phyloP scores from a whole-genome alignment of 2,797 vertebrate species.

The Amblyraja radiata region DNA sequence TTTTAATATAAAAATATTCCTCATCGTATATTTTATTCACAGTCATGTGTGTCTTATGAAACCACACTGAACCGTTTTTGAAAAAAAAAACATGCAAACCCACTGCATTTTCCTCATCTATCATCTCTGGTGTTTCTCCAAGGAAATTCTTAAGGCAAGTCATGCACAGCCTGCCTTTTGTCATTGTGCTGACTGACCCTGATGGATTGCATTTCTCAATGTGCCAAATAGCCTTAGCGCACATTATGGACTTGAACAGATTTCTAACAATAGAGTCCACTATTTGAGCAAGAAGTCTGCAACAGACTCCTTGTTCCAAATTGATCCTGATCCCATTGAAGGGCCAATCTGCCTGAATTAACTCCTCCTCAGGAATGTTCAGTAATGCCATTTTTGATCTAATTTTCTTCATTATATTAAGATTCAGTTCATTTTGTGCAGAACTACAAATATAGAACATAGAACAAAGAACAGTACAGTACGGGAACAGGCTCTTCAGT shows the following conservation, averaged over 20 bases:
- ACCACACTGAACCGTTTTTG: neutral
- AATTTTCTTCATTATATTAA: neutral
- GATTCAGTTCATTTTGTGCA: neutral
- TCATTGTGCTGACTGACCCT: neutral
- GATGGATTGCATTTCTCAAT: neutral
- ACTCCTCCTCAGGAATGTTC: neutral
- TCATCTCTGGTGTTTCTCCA: neutral
- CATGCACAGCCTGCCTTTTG: neutral
- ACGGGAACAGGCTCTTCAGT: too few relatives aligned
- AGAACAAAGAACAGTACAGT: too few relatives aligned
- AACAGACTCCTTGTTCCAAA: neutral
- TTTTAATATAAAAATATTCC: too few relatives aligned
- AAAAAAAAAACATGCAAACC: neutral
- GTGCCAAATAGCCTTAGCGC: neutral
- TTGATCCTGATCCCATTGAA: neutral
- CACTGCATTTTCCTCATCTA: neutral
- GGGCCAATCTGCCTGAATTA: neutral
- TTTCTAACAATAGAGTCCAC: neutral
- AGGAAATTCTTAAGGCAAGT: neutral
- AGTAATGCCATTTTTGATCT: neutral
- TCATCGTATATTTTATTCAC: neutral
- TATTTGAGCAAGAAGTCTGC: neutral
- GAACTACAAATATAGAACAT: neutral
- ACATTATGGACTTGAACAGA: neutral
- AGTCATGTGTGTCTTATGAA: neutral